phyloP scores from a whole-genome alignment of 2,797 vertebrate genomes.

The Gouania willdenowi region DNA sequence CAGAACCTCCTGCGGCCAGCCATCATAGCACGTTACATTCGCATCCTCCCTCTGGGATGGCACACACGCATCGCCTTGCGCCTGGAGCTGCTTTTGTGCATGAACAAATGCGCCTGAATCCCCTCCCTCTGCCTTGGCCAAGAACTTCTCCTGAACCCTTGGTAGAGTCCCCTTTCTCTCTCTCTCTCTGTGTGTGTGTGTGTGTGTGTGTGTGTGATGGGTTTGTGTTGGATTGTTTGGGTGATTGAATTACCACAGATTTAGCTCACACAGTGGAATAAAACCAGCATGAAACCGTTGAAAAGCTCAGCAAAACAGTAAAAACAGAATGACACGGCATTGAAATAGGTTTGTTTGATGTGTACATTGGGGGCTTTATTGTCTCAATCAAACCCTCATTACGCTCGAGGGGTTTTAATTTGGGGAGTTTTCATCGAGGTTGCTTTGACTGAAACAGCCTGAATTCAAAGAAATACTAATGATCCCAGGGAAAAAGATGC shows the following conservation, averaged over 20 bases:
- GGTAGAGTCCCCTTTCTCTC: background rate
- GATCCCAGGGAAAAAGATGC: constrained; percentile 17
- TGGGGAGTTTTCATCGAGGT: constrained; percentile 38
- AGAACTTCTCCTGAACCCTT: constrained; percentile 9
- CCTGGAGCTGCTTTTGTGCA: constrained; percentile 92
- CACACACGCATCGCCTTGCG: constrained; percentile 97
- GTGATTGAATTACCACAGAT: constrained; percentile 11
- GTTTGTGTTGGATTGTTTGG: constrained; percentile 1
- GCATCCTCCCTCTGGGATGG: constrained; percentile 93
- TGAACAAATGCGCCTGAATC: constrained; percentile 84
- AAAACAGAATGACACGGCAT: constrained; percentile 15
- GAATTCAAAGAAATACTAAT: constrained; percentile 66
- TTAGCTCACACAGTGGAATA: background rate
- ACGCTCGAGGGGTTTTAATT: constrained; percentile 29
- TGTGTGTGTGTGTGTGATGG: constrained; percentile 6
- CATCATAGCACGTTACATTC: constrained; percentile 89
- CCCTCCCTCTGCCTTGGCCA: background rate
- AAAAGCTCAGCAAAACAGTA: background rate
- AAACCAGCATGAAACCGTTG: background rate
- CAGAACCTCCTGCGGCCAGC: constrained; percentile 95
- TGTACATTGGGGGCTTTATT: constrained; percentile 45
- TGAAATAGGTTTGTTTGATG: constrained; percentile 47
- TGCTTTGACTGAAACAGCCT: constrained; percentile 53
- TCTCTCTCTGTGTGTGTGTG: background rate
- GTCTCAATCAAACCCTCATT: constrained; percentile 19